Evolutionary conservation across 2,113 vertebrate species (phyloP), one percentile per base, ranked within the genome.

Genomic region (Myanophis thanlyinensis): DNA sequence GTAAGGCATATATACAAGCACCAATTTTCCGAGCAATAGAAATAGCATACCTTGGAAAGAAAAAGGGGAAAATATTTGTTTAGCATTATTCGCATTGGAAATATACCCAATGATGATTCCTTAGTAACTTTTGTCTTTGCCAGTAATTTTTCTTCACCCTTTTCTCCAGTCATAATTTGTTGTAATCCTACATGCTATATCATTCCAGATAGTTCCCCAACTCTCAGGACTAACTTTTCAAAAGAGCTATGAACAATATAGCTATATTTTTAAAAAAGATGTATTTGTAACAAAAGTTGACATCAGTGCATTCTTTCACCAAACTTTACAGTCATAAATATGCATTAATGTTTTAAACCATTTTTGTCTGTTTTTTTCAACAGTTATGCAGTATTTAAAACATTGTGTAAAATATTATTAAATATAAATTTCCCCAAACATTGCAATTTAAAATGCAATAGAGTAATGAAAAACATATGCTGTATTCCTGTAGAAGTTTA

Each of bases 11-110:
- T 93, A 99, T 99, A 91, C 98, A 98, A 91, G 99, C 99, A 89
- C 99, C 99, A 0, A 99, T 99, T 97, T 99, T 99, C 91, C 99
- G 98, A 93, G 99, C 98, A 96, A 99, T 97, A 62, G 99, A 99
- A 97, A 99, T 98, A 5, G 99, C 99, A 2, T 99, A 99, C 97
- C 99, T 99, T 96, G 30, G 96, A 96, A 90, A 94, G 96, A 8
- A 96, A 95, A 51, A 93, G 92, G 92, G 91, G 6, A 52, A 40
- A 23, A 23, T 90, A 94, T 23, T 94, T 88, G 54, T 35, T 53
- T 96, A 73, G 59, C 56, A 91, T 80, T 85, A 92, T 15, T 62
- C n/a, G 22, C 12, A 84, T 62, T 89, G 40, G n/a, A 80, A 44
- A 10, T 56, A 5, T 48, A 20, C 20, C 25, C 27, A 67, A n/a